phyloP scores from a whole-genome alignment of 2,797 vertebrate species.

The Sebastes jordani region DNA sequence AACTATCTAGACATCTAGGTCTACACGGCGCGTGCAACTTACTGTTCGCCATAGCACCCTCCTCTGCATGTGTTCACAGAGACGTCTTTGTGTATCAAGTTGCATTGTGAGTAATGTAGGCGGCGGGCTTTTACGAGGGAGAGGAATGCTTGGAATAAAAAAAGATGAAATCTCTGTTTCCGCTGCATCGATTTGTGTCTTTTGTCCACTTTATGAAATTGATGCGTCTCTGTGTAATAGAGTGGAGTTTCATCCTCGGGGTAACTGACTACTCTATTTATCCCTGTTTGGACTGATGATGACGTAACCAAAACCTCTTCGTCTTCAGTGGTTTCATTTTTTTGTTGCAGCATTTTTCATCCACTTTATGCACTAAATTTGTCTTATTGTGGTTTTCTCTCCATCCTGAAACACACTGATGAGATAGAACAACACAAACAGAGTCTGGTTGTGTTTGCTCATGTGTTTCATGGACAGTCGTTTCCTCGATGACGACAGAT shows the following conservation, averaged over 20 bases:
- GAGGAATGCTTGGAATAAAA: neutral
- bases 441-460: neutral
- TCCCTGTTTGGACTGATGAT: conserved; percentile 15
- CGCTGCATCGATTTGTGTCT: neutral
- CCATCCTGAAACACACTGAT: neutral
- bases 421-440: neutral
- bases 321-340: neutral
- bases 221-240: conserved; percentile 4
- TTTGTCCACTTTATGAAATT: neutral
- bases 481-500: conserved; percentile 22
- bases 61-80: too few relatives aligned
- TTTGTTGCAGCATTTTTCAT: neutral
- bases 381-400: too few relatives aligned
- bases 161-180: neutral
- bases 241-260: neutral
- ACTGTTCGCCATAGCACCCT: too few relatives aligned
- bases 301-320: neutral
- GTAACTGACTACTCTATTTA: conserved; percentile 2
- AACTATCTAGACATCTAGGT: neutral
- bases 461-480: neutral
- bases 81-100: neutral
- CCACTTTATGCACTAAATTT: neutral
- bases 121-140: neutral
- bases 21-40: too few relatives aligned
- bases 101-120: neutral